A percentile compares a stretch with the other conserved stretches of the same genome.
Conservation (phyloP, 1,140 invertebrate species). For the Eupristina koningsbergeri region DNA sequence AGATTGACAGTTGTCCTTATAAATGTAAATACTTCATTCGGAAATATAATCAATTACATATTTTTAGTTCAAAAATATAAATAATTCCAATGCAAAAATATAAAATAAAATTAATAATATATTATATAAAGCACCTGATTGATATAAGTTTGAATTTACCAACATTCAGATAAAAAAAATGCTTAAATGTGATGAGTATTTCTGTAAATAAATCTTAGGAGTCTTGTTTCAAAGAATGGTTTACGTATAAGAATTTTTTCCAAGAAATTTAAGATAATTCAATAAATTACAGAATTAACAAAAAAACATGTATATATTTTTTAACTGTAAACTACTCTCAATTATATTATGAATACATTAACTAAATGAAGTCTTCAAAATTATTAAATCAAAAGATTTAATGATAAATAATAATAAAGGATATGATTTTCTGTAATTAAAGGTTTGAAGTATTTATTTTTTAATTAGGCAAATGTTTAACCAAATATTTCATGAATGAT, state of each 20-base stretch:
- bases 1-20: no score
- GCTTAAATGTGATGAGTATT: background rate
- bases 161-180: background rate
- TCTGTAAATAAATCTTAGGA: background rate
- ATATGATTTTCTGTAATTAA: background rate
- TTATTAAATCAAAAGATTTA: no score
- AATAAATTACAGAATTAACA: background rate
- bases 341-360: no score
- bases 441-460: no score
- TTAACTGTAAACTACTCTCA: no score
- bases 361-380: no score
- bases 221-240: background rate
- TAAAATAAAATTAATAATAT: background rate
- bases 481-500: no score
- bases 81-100: background rate
- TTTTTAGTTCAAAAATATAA: no score
- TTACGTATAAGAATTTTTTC: background rate
- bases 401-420: background rate
- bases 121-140: background rate
- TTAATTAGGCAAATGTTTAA: no score
- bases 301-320: background rate
- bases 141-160: no score
- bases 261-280: background rate
- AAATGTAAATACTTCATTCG: no score
- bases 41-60: no score